A percentile compares a stretch with the other conserved stretches of the same genome.
Evolutionary conservation across 2,797 vertebrate genomes (phyloP).

Genomic region (Pangasius mekongensis): DNA sequence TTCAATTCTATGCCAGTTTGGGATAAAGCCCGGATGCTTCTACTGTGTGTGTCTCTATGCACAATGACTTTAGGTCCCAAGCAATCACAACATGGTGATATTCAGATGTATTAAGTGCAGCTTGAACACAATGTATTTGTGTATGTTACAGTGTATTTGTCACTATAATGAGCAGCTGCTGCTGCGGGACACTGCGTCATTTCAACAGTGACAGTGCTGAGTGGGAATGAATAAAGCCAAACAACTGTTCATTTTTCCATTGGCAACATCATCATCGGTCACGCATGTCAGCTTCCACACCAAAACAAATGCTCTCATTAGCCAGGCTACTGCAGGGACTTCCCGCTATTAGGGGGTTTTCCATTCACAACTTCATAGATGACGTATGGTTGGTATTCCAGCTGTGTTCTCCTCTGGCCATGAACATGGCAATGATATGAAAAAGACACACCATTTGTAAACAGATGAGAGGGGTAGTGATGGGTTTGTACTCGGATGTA

Average conservation of each 20-base stretch:
- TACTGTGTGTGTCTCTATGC: not conserved
- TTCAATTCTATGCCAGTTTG: not conserved
- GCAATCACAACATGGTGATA: not conserved
- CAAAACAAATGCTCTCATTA: conserved; percentile 43
- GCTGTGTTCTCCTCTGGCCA: not conserved
- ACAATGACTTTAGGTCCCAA: not conserved
- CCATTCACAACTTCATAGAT: not conserved
- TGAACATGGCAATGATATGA: not conserved
- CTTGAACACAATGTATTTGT: conserved; percentile 36
- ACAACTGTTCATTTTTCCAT: not conserved
- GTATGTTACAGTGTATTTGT: conserved; percentile 34
- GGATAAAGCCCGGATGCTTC: not conserved
- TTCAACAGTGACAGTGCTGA: conserved; percentile 39
- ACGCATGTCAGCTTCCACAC: conserved; percentile 32
- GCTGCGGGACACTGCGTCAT: conserved; percentile 33
- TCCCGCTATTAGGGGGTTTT: conserved; percentile 3
- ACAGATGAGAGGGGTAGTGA: not conserved
- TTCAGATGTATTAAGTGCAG: conserved; percentile 18
- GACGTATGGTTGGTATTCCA: conserved; percentile 3
- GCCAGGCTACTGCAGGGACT: conserved; percentile 10
- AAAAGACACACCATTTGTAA: not conserved
- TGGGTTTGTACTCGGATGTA: not conserved
- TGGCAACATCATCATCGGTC: conserved; percentile 37
- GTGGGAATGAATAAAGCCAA: conserved; percentile 35
- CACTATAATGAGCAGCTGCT: conserved; percentile 41